Conservation (phyloP, 2,888 invertebrate genomes). For the Parnassius apollo region DNA sequence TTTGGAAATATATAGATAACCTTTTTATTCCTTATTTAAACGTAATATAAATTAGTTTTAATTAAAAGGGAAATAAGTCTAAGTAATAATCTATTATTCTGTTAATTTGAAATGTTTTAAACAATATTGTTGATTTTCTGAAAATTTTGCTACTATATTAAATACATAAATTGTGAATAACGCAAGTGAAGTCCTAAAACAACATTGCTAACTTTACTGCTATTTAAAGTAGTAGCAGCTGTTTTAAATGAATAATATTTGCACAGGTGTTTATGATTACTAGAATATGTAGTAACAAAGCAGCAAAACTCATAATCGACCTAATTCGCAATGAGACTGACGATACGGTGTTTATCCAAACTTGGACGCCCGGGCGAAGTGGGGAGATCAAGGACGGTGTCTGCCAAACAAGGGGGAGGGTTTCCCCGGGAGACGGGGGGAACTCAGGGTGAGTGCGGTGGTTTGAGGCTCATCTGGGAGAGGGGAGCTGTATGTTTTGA, state of each 20-base stretch:
- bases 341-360: slow-evolving; percentile 76
- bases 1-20: no score
- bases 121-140: no score
- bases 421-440: slow-evolving; percentile 67
- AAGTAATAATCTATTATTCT: no score
- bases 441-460: slow-evolving; percentile 28
- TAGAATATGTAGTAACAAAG: slow-evolving; percentile 36
- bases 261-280: slow-evolving; percentile 29
- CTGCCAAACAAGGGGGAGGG: slow-evolving; percentile 78
- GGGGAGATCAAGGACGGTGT: slow-evolving; percentile 80
- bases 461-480: slow-evolving; percentile 25
- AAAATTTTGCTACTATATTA: no score
- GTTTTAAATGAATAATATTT: slow-evolving; percentile 18
- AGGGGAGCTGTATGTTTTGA: slow-evolving; percentile 70
- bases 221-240: slow-evolving; percentile 2
- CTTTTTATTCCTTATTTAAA: no score
- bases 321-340: slow-evolving; percentile 73
- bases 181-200: slow-evolving; percentile 14
- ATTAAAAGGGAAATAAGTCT: no score
- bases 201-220: slow-evolving; percentile 7
- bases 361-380: slow-evolving; percentile 67
- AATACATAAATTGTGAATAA: neutral
- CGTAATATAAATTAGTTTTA: no score
- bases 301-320: slow-evolving; percentile 69
- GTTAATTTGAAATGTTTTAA: no score